Percentiles rank a stretch among this genome's conserved stretches.
phyloP scores from a whole-genome alignment of 2,888 invertebrate species.

The Carterocephalus palaemon region DNA sequence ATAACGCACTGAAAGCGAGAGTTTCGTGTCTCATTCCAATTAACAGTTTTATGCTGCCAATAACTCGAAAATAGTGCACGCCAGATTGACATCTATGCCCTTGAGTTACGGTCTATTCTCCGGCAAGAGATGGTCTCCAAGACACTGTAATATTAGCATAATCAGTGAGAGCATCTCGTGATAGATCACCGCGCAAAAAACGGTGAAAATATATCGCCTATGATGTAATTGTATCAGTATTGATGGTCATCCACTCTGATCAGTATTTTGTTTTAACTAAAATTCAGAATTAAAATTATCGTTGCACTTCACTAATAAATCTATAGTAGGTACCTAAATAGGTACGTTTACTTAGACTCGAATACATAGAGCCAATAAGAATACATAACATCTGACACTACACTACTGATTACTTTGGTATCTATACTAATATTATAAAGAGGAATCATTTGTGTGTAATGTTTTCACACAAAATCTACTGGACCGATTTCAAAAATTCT shows the following conservation, averaged over 20 bases:
- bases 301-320: no score
- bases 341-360: no score
- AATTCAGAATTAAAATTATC: neutral
- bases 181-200: conserved; percentile 16
- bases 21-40: conserved; percentile 20
- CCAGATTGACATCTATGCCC: neutral
- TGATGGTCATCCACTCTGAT: neutral
- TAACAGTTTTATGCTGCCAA: conserved; percentile 24
- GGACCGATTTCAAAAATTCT: no score
- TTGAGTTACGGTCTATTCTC: conserved; percentile 5
- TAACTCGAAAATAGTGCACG: conserved; percentile 19
- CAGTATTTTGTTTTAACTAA: conserved; percentile 4
- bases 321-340: no score
- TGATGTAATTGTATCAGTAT: conserved; percentile 23
- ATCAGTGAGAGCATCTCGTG: conserved; percentile 22
- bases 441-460: no score
- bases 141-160: conserved; percentile 15
- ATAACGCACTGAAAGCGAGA: conserved; percentile 24
- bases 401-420: no score
- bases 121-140: conserved; percentile 5
- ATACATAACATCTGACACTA: no score
- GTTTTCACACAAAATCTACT: no score
- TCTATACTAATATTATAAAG: no score
- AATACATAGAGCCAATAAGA: no score
- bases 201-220: conserved; percentile 11